Evolutionary conservation across 2,113 vertebrate genomes (phyloP).

Genomic region (Panthera uncia): DNA sequence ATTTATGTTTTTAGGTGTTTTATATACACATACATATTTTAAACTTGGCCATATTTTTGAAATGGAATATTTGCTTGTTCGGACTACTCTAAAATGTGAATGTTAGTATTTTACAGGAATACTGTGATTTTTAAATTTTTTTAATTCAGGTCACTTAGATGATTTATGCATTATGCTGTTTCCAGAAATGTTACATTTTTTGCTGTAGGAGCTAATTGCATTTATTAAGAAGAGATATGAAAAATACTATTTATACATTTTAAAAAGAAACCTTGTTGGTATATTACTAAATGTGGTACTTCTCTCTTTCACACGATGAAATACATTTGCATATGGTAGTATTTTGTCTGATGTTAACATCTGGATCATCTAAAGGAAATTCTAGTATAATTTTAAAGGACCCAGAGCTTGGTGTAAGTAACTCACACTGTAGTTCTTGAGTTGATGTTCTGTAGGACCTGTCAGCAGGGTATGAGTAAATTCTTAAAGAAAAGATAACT

Average conservation of each 20-base stretch:
- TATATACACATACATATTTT: not conserved
- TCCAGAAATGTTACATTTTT: constrained; percentile 39
- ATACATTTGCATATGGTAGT: constrained; percentile 30
- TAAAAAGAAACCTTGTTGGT: constrained; percentile 40
- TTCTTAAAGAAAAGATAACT: constrained; percentile 16
- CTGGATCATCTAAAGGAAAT: constrained; percentile 54
- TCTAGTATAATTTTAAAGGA: constrained; percentile 33
- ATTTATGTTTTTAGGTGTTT: constrained; percentile 8
- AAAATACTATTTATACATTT: constrained; percentile 54
- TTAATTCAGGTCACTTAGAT: not conserved
- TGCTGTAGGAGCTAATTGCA: not conserved
- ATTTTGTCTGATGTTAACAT: constrained; percentile 42
- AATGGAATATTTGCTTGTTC: not conserved
- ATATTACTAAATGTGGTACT: constrained; percentile 23
- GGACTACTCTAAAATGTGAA: not conserved
- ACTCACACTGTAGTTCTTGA: not conserved
- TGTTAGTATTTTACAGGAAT: not conserved
- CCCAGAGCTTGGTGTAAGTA: not conserved
- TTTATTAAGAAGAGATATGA: constrained; percentile 34
- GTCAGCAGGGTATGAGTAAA: not conserved
- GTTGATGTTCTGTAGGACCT: not conserved
- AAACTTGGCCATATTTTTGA: constrained; percentile 14
- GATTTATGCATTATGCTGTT: constrained; percentile 14
- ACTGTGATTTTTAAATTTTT: not conserved
- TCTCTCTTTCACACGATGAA: constrained; percentile 42